phyloP scores from a whole-genome alignment of 2,113 vertebrate species.

The Actenoides hombroni region DNA sequence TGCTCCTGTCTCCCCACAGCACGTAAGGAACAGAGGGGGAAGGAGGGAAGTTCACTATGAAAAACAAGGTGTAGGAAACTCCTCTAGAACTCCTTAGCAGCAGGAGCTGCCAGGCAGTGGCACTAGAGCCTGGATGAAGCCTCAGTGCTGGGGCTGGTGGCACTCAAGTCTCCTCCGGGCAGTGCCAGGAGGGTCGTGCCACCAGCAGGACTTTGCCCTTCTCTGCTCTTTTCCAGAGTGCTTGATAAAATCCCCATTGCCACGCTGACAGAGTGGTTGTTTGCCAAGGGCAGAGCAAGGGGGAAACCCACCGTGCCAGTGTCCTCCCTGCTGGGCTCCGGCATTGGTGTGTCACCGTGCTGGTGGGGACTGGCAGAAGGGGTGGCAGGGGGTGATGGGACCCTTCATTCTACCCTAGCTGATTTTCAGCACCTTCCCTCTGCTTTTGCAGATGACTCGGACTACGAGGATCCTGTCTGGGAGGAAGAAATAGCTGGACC shows the following conservation, averaged over 20 bases:
- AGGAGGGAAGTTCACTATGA: background rate
- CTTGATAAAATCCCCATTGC: background rate
- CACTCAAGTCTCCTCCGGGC: background rate
- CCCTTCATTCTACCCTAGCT: background rate
- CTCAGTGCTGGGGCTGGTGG: background rate
- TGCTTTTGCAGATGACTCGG: slow-evolving; percentile 36
- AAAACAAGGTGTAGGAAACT: background rate
- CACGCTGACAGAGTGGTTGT: background rate
- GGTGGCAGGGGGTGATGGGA: background rate
- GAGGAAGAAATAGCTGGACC: background rate
- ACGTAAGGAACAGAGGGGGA: background rate
- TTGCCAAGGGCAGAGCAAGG: background rate
- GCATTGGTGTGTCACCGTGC: background rate
- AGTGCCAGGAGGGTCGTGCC: fast-evolving
- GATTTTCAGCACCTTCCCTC: background rate
- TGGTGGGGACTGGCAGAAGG: background rate
- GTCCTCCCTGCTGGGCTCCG: background rate
- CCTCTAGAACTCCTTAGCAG: background rate
- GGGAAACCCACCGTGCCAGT: background rate
- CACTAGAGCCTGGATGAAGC: fast-evolving
- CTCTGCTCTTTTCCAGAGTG: background rate
- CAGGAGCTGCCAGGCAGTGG: background rate
- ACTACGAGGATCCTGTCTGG: slow-evolving; percentile 14
- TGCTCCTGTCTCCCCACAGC: background rate
- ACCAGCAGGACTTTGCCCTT: background rate